phyloP scores from a whole-genome alignment of 1,140 invertebrate species.

The Drosophila navojoa region DNA sequence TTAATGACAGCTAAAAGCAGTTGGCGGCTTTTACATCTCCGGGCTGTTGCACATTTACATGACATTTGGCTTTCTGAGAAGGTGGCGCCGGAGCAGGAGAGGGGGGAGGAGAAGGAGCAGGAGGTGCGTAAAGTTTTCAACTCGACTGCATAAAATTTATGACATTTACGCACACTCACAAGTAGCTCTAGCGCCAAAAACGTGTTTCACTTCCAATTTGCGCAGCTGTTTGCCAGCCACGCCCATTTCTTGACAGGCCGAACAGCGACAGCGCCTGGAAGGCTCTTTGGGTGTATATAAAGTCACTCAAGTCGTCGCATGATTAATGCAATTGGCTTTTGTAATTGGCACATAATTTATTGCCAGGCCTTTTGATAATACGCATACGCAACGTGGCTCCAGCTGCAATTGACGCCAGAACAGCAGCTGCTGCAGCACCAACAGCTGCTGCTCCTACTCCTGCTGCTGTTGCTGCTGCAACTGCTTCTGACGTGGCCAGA shows the following conservation, averaged over 20 bases:
- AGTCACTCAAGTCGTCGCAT: constrained; percentile 68
- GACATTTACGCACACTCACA: constrained; percentile 70
- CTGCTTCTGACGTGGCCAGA: constrained; percentile 22
- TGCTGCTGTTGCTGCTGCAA: constrained; percentile 25
- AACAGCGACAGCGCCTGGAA: constrained; percentile 47
- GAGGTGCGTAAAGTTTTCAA: constrained; percentile 42
- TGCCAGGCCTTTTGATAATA: constrained; percentile 62
- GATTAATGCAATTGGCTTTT: constrained; percentile 81
- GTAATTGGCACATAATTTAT: constrained; percentile 82
- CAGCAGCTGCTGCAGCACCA: constrained; percentile 45
- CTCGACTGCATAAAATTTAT: constrained; percentile 79
- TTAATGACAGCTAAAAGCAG: constrained; percentile 83
- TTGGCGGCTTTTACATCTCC: constrained; percentile 70
- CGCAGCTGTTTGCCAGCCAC: constrained; percentile 58
- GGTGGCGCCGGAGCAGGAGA: no score
- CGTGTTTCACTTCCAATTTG: constrained; percentile 69
- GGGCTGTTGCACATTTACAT: constrained; percentile 81
- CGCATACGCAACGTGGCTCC: constrained; percentile 65
- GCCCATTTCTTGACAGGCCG: constrained; percentile 76
- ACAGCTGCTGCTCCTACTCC: constrained; percentile 34
- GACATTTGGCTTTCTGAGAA: constrained; percentile 53
- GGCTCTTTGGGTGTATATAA: constrained; percentile 66
- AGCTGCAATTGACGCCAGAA: constrained; percentile 63
- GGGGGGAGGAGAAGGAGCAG: background rate
- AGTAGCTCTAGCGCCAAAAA: constrained; percentile 56